Conservation (phyloP, 2,888 invertebrate genomes). For the Lepas anatifera region DNA sequence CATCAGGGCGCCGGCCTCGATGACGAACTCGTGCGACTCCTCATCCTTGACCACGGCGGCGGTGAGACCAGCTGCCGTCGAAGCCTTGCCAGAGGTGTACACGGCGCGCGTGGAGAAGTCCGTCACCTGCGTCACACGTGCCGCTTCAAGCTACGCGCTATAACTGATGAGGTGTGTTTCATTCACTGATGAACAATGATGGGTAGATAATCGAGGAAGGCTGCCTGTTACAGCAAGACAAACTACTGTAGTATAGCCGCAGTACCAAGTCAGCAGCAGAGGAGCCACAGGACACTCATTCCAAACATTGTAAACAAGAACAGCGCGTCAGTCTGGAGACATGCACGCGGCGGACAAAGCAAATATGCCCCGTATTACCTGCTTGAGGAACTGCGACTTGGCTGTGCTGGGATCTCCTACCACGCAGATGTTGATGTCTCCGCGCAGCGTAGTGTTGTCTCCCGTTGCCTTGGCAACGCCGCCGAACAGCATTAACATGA, state of each 20-base stretch:
- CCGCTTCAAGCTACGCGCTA: too few relatives aligned
- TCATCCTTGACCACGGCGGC: slow-evolving; percentile 98
- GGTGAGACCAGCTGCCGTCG: slow-evolving; percentile 93
- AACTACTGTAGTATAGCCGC: too few relatives aligned
- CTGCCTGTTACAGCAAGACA: too few relatives aligned
- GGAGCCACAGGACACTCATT: too few relatives aligned
- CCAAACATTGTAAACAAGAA: too few relatives aligned
- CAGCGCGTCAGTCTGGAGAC: neutral
- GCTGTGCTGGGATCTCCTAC: slow-evolving; percentile 99
- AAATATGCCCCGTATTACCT: too few relatives aligned
- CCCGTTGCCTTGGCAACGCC: slow-evolving; percentile 89
- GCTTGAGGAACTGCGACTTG: slow-evolving; percentile 92
- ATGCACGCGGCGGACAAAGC: slow-evolving; percentile 5
- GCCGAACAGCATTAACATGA: slow-evolving; percentile 89
- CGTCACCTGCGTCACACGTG: slow-evolving; percentile 41
- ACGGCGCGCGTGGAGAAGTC: slow-evolving; percentile 93
- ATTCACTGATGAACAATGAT: too few relatives aligned
- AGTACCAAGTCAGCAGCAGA: too few relatives aligned
- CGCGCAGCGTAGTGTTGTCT: slow-evolving; percentile 82
- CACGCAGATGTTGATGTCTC: slow-evolving; percentile 94
- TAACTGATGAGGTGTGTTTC: too few relatives aligned
- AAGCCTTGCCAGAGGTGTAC: slow-evolving; percentile 98
- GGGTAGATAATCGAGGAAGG: too few relatives aligned
- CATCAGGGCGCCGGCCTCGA: slow-evolving; percentile 99
- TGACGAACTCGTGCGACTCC: slow-evolving; percentile 96